A percentile compares a stretch with the other conserved stretches of the same genome.
Evolutionary conservation across 2,797 vertebrate genomes (phyloP).

Genomic region (Neoniphon sammara): DNA sequence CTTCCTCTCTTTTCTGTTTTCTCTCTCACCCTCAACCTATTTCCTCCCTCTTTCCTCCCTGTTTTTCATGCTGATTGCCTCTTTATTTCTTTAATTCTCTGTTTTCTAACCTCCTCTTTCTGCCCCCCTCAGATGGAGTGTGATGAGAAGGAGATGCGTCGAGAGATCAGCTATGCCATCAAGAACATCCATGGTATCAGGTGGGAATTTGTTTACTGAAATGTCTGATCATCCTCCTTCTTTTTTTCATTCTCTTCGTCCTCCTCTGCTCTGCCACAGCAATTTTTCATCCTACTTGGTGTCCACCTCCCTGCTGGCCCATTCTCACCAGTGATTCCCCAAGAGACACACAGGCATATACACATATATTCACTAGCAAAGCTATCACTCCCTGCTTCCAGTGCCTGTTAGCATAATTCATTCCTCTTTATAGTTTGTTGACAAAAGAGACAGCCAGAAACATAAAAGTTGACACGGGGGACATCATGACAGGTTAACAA

Average conservation of each 20-base stretch:
- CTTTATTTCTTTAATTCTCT: constrained; percentile 5
- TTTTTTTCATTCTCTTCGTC: neutral
- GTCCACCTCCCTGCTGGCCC: neutral
- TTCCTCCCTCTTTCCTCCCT: neutral
- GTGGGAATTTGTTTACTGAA: constrained; percentile 49
- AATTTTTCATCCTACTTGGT: neutral
- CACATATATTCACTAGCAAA: neutral
- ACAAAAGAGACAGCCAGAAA: neutral
- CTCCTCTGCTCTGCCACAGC: neutral
- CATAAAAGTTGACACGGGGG: neutral
- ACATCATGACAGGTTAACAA: constrained; percentile 9
- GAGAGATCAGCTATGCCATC: constrained; percentile 98
- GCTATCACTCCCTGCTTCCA: neutral
- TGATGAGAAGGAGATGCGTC: constrained; percentile 95
- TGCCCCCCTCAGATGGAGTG: constrained; percentile 90
- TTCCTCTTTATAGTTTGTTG: constrained; percentile 6
- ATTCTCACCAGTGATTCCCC: neutral
- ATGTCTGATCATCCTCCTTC: neutral
- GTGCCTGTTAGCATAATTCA: neutral
- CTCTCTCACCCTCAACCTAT: neutral
- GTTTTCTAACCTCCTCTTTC: constrained; percentile 4
- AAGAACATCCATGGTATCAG: constrained; percentile 99
- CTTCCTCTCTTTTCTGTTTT: constrained; percentile 2
- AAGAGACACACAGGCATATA: neutral
- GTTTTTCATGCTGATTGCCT: neutral